phyloP scores from a whole-genome alignment of 2,888 invertebrate genomes.

The Spisula subtruncata region DNA sequence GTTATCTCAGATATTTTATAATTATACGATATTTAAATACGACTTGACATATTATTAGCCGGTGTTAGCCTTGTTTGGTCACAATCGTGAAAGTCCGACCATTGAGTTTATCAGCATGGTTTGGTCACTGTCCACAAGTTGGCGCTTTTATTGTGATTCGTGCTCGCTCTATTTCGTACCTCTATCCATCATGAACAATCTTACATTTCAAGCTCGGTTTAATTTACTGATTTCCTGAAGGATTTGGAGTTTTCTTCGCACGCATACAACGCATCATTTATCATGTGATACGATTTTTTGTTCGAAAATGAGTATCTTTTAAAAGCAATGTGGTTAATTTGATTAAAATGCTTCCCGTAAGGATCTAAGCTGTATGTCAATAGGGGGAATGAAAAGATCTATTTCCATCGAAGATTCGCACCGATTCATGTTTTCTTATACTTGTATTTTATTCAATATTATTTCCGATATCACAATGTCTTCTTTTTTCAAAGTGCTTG shows the following conservation, averaged over 20 bases:
- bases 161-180: background rate
- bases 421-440: no score
- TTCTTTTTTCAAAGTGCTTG: no score
- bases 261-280: background rate
- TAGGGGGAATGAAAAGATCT: background rate
- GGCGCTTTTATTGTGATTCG: background rate
- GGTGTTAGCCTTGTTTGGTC: background rate
- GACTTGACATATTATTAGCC: background rate
- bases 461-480: no score
- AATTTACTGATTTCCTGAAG: constrained; percentile 19
- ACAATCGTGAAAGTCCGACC: no score
- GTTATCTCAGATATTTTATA: background rate
- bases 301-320: background rate
- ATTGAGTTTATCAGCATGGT: no score
- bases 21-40: background rate
- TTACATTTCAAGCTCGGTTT: background rate
- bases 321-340: background rate
- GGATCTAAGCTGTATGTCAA: background rate
- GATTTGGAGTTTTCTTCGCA: background rate
- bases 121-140: background rate
- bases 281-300: background rate
- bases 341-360: background rate
- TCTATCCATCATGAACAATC: background rate
- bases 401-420: background rate
- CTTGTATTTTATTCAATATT: no score